Evolutionary conservation across 2,797 vertebrate genomes (phyloP).

Genomic region (Ataeniobius toweri): DNA sequence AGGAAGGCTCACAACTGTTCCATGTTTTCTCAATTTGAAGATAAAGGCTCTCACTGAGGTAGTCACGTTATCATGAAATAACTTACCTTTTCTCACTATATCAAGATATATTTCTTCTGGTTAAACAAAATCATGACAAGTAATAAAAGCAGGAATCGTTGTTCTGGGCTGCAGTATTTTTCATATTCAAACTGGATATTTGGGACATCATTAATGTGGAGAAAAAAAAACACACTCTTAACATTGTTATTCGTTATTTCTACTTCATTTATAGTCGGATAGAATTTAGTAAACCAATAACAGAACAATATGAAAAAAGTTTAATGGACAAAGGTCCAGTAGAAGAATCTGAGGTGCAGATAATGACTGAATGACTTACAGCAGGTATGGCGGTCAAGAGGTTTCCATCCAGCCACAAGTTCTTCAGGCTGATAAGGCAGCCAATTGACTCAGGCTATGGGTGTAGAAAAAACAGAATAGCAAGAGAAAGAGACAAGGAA

Average conservation of each 20-base stretch:
- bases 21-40: too few species aligned
- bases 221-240: not conserved
- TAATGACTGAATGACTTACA: slow-evolving; percentile 75
- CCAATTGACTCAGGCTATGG: slow-evolving; percentile 96
- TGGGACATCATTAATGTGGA: too few species aligned
- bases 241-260: not conserved
- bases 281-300: not conserved
- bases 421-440: slow-evolving; percentile 92
- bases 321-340: not conserved
- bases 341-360: slow-evolving; percentile 8
- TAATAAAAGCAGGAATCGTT: not conserved
- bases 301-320: not conserved
- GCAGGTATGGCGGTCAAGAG: slow-evolving; percentile 91
- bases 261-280: not conserved
- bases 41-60: not conserved
- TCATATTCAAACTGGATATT: too few species aligned
- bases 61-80: not conserved
- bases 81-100: not conserved
- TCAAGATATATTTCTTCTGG: not conserved
- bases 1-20: not conserved
- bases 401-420: slow-evolving; percentile 99
- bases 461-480: slow-evolving; percentile 42
- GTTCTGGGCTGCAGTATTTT: not conserved
- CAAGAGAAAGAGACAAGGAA: slow-evolving; percentile 25
- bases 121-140: not conserved